phyloP scores from a whole-genome alignment of 2,888 invertebrate species.

The Drosophila helvetica region DNA sequence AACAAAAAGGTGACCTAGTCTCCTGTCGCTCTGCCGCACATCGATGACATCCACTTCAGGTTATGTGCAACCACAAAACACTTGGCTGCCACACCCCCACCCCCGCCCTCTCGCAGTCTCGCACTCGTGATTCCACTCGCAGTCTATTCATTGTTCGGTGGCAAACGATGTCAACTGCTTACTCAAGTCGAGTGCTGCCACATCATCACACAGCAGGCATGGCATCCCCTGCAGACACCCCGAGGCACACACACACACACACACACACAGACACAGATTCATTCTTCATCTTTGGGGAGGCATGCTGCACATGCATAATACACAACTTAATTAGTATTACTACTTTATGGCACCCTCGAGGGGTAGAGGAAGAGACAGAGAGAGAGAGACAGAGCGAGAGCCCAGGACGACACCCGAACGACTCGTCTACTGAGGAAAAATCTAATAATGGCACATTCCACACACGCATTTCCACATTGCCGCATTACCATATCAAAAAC shows the following conservation, averaged over 20 bases:
- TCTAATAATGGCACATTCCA: constrained; percentile 76
- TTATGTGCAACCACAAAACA: constrained; percentile 38
- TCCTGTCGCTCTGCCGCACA: neutral
- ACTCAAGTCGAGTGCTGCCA: constrained; percentile 48
- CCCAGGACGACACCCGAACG: too few species aligned
- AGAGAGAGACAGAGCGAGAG: too few species aligned
- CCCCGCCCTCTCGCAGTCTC: neutral
- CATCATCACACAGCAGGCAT: constrained; percentile 21
- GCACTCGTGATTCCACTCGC: too few species aligned
- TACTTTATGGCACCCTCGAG: constrained; percentile 74
- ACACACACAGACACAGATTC: neutral
- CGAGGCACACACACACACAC: neutral
- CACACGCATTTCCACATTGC: constrained; percentile 76
- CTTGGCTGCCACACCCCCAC: constrained; percentile 26
- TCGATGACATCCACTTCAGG: constrained; percentile 33
- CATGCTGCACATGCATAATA: constrained; percentile 68
- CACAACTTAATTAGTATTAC: constrained; percentile 79
- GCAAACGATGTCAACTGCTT: constrained; percentile 73
- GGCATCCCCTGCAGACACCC: constrained; percentile 5
- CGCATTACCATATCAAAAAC: constrained; percentile 76
- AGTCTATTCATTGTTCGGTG: constrained; percentile 36
- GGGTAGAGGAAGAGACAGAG: neutral
- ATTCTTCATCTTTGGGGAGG: constrained; percentile 22
- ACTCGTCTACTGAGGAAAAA: constrained; percentile 44
- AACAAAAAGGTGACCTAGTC: constrained; percentile 19